Conservation (phyloP, 2,888 invertebrate species). For the Eupithecia tripunctaria region DNA sequence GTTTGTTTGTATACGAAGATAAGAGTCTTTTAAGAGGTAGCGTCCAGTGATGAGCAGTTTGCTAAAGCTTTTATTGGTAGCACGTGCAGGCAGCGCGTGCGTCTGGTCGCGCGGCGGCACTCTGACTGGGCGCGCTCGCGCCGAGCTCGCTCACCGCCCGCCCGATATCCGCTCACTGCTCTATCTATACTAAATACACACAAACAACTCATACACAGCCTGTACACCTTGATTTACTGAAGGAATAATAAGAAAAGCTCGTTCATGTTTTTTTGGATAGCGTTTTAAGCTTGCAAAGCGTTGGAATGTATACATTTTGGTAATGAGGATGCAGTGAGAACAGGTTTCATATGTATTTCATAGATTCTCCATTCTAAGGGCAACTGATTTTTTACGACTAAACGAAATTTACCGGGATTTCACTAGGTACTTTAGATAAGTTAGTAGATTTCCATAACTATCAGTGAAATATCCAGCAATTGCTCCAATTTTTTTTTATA, state of each 20-base stretch:
- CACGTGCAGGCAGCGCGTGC: conserved; percentile 79
- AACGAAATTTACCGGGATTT: not conserved
- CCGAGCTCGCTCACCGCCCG: conserved; percentile 74
- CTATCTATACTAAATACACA: conserved; percentile 68
- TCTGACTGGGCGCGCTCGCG: conserved; percentile 83
- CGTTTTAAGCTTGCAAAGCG: not conserved
- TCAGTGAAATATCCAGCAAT: not conserved
- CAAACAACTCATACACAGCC: conserved; percentile 60
- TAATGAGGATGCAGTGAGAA: not conserved
- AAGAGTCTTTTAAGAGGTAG: conserved; percentile 54
- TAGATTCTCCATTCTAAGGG: not conserved
- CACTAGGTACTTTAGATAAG: not conserved
- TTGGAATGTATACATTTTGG: not conserved
- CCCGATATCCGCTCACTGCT: conserved; percentile 76
- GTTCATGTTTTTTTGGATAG: conserved; percentile 3
- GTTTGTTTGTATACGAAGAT: conserved; percentile 55
- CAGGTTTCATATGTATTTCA: not conserved
- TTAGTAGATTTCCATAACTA: not conserved
- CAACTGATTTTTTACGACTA: not conserved
- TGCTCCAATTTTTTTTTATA: too few relatives aligned
- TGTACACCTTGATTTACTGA: conserved; percentile 77
- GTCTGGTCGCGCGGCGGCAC: conserved; percentile 83
- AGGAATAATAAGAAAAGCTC: conserved; percentile 42
- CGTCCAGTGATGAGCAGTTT: conserved; percentile 70
- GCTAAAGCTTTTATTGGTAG: conserved; percentile 54